Conservation (phyloP, 2,797 vertebrate genomes). For the Acanthiza pusilla region DNA sequence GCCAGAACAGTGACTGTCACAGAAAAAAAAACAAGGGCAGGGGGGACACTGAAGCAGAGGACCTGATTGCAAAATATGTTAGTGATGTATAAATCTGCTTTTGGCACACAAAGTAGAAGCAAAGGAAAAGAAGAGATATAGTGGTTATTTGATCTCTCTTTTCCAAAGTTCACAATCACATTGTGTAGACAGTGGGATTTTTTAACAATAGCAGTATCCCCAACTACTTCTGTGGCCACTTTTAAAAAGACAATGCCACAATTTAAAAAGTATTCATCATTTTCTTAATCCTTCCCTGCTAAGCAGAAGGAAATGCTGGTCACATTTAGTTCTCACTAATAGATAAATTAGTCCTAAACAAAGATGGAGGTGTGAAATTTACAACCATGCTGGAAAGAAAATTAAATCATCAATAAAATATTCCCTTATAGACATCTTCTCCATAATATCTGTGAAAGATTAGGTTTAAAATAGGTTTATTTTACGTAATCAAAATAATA, state of each 20-base stretch:
- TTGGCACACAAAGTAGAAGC: background rate
- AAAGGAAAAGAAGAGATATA: background rate
- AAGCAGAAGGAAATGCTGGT: background rate
- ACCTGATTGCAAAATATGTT: background rate
- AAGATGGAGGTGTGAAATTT: background rate
- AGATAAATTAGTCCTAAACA: background rate
- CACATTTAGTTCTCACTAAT: background rate
- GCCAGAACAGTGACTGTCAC: background rate
- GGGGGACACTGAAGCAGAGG: background rate
- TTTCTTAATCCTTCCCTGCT: background rate
- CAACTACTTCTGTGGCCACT: background rate
- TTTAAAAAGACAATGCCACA: background rate
- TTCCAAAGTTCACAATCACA: background rate
- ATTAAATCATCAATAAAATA: background rate
- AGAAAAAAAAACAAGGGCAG: rapidly evolving
- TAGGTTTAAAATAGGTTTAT: background rate
- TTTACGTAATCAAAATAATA: background rate
- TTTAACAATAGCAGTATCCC: background rate
- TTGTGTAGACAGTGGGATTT: background rate
- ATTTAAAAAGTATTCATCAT: background rate
- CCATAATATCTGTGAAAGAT: background rate
- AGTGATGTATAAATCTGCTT: background rate
- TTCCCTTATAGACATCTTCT: background rate
- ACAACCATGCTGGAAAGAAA: background rate
- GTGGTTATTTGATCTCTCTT: background rate